Evolutionary conservation across 1,140 invertebrate species (phyloP).

Genomic region (Nymphalis io): DNA sequence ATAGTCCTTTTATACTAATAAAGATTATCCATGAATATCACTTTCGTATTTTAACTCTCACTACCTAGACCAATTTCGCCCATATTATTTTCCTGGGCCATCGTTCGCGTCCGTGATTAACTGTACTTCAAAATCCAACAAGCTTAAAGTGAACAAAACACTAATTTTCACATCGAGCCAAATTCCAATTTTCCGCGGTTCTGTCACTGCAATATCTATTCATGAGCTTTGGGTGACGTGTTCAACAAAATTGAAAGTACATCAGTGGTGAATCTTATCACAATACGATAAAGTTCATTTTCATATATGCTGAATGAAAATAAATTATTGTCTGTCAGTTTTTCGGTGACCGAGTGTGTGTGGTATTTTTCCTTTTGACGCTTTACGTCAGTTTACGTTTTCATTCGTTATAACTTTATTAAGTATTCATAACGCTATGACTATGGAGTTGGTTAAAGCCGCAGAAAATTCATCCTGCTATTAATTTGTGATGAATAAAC

Average conservation of each 20-base stretch:
- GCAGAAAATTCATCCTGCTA: conserved; percentile 1
- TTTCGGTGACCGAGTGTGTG: conserved; percentile 8
- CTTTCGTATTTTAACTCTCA: not conserved
- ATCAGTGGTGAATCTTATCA: not conserved
- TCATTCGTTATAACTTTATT: conserved; percentile 25
- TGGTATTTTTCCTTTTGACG: conserved; percentile 32
- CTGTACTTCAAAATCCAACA: not conserved
- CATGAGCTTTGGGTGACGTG: conserved; percentile 56
- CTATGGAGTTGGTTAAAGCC: conserved; percentile 22
- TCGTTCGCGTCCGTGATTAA: not conserved
- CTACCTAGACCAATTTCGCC: too few species aligned
- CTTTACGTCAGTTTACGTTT: conserved; percentile 30
- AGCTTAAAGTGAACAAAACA: conserved; percentile 27
- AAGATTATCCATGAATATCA: too few species aligned
- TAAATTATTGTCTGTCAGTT: conserved; percentile 13
- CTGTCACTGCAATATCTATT: conserved; percentile 66
- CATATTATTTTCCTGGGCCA: not conserved
- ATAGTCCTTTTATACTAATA: too few species aligned
- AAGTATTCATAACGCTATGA: conserved; percentile 30
- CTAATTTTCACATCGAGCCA: conserved; percentile 51
- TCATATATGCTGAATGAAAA: conserved; percentile 1
- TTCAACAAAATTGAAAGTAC: conserved; percentile 27
- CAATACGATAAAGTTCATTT: conserved; percentile 27
- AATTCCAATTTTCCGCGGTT: conserved; percentile 63
- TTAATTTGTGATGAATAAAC: conserved; percentile 5